Evolutionary conservation across 2,888 invertebrate genomes (phyloP).

Genomic region (Agonopterix arenella): DNA sequence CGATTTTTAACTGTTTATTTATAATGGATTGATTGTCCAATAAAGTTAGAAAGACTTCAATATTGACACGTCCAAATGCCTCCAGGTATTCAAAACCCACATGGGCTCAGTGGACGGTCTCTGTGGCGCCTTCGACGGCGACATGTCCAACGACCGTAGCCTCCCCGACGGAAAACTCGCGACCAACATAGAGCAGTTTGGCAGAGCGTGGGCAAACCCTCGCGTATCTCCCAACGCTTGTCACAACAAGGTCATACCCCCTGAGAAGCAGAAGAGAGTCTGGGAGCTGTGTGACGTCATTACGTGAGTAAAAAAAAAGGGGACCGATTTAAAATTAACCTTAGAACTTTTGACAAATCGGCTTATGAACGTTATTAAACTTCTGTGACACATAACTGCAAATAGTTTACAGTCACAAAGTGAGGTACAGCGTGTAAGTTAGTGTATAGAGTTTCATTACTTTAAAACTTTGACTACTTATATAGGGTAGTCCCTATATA

Average conservation of each 20-base stretch:
- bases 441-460: too few relatives aligned
- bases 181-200: constrained; percentile 82
- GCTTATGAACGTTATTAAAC: too few relatives aligned
- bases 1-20: too few relatives aligned
- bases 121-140: constrained; percentile 86
- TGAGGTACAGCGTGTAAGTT: too few relatives aligned
- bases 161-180: constrained; percentile 81
- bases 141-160: constrained; percentile 81
- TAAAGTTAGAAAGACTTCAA: too few relatives aligned
- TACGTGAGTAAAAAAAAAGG: constrained; percentile 2
- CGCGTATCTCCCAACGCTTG: constrained; percentile 70
- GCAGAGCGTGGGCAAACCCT: constrained; percentile 84
- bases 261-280: constrained; percentile 78
- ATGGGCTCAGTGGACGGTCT: constrained; percentile 83
- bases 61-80: background rate
- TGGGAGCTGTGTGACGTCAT: constrained; percentile 13
- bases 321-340: too few relatives aligned
- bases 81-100: constrained; percentile 76
- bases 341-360: too few relatives aligned
- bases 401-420: too few relatives aligned
- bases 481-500: too few relatives aligned
- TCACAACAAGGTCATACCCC: constrained; percentile 78
- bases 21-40: too few relatives aligned
- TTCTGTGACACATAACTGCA: too few relatives aligned
- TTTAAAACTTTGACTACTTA: too few relatives aligned